phyloP scores from a whole-genome alignment of 2,888 invertebrate species.

The Coremacera marginata region DNA sequence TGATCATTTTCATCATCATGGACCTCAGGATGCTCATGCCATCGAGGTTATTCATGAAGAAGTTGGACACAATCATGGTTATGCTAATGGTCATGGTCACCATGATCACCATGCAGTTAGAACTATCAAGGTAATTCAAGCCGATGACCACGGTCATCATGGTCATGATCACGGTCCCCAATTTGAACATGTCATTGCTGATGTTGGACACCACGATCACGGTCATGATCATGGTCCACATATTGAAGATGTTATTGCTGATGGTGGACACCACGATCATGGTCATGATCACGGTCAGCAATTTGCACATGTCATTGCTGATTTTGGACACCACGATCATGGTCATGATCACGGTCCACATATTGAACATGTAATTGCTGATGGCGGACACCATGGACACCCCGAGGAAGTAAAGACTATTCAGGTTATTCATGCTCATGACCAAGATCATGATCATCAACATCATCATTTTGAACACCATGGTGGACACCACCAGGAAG shows the following conservation, averaged over 20 bases:
- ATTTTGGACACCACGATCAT: conserved; percentile 17
- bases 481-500: conserved; percentile 39
- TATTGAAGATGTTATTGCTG: background rate
- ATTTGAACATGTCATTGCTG: no score
- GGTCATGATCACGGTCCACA: conserved; percentile 1
- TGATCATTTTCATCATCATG: background rate
- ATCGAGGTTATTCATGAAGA: conserved; percentile 52
- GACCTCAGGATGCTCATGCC: conserved; percentile 52
- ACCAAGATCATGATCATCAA: background rate
- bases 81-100: conserved; percentile 18
- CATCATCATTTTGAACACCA: conserved; percentile 24
- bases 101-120: conserved; percentile 52
- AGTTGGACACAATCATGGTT: conserved; percentile 43
- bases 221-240: conserved; percentile 28
- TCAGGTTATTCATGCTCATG: conserved; percentile 22
- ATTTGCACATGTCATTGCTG: conserved; percentile 20
- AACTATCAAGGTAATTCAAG: conserved; percentile 56
- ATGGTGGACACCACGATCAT: conserved; percentile 13
- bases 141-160: conserved; percentile 45
- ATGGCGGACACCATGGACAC: conserved; percentile 33
- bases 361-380: background rate
- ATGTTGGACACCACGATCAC: no score
- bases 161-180: conserved; percentile 39
- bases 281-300: conserved; percentile 27
- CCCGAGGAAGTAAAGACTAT: conserved; percentile 19